Base-by-base conservation (phyloP, 2,113 vertebrate species). In the Cariama cristata region DNA sequence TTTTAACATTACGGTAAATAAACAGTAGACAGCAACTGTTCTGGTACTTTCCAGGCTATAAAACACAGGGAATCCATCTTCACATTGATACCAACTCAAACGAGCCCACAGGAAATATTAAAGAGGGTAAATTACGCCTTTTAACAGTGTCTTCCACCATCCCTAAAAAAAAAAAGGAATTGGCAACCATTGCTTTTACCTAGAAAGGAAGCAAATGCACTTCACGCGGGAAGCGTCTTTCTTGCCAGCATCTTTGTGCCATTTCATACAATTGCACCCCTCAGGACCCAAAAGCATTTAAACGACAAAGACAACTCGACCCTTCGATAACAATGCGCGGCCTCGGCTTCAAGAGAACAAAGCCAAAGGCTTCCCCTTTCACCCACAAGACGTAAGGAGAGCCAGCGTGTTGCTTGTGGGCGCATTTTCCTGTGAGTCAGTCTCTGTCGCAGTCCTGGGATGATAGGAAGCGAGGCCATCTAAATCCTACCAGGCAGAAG, bases 71-170 rank as follows among this genome's bases (percentile, higher is more conserved):
- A 74, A 42, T 18, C 62, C 47, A 12, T 6, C 47, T 19, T 53
- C 40, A 12, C 16, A 0, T 4, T 0, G 27, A 19, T 1, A 23
- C 5, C 6, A 3, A 14, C 3, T 63, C 35, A 13, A 26, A 28
- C 7, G 4, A 38, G 8, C n/a, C 22, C 50, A 12, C 16, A 6
- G 64, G 35, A 62, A 38, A 88, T 3, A 12, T 10, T 11, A 26
- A n/a, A 24, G 67, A 27, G 40, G 28, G 23, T 12, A 40, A 26
- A 66, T 14, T 4, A 21, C 33, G 8, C 16, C 42, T 59, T 33
- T 59, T 28, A 66, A 20, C 2, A 5, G 22, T 3, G 13, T 9
- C 30, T 53, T 53, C 47, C 5, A 13, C 23, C 47, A 15, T 12
- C 42, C 52, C 5, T 5, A 52, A 28, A 12, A 12, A 10, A 12